Evolutionary conservation across 1,140 invertebrate species (phyloP).

Genomic region (Apocrypta bakeri): DNA sequence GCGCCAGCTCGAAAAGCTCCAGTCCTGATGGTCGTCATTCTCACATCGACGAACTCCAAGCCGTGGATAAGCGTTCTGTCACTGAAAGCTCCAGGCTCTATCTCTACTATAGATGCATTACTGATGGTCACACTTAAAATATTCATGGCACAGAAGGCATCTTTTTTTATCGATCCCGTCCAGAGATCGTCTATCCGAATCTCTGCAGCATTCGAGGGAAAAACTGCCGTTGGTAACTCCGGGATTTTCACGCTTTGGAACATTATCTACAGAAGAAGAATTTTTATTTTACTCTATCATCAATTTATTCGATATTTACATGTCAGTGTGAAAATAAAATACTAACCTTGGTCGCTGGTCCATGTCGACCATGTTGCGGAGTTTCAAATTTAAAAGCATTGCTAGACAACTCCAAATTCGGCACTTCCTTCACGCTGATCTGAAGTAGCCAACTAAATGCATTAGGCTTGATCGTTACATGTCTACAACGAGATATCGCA

Average conservation of each 20-base stretch:
- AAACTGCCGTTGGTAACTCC: slow-evolving; percentile 77
- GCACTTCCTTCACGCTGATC: slow-evolving; percentile 76
- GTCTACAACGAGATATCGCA: slow-evolving; percentile 74
- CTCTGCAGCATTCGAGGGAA: slow-evolving; percentile 79
- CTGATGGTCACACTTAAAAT: slow-evolving; percentile 78
- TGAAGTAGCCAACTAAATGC: slow-evolving; percentile 80
- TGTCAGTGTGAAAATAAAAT: neutral
- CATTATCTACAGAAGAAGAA: slow-evolving; percentile 77
- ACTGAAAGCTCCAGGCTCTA: slow-evolving; percentile 80
- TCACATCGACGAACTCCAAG: slow-evolving; percentile 78
- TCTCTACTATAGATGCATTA: slow-evolving; percentile 77
- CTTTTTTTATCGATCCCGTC: slow-evolving; percentile 75
- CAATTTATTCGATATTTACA: neutral
- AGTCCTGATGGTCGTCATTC: slow-evolving; percentile 74
- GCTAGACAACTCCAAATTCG: slow-evolving; percentile 74
- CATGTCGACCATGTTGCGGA: slow-evolving; percentile 74
- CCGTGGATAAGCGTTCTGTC: slow-evolving; percentile 78
- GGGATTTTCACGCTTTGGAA: slow-evolving; percentile 78
- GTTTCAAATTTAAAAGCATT: slow-evolving; percentile 79
- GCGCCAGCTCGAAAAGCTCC: slow-evolving; percentile 80
- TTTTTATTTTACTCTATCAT: neutral
- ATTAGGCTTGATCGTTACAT: slow-evolving; percentile 77
- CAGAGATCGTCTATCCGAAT: slow-evolving; percentile 77
- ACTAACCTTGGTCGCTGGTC: slow-evolving; percentile 76
- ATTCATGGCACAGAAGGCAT: slow-evolving; percentile 80